Conservation (phyloP, 2,797 vertebrate species). For the Coilia nasus region DNA sequence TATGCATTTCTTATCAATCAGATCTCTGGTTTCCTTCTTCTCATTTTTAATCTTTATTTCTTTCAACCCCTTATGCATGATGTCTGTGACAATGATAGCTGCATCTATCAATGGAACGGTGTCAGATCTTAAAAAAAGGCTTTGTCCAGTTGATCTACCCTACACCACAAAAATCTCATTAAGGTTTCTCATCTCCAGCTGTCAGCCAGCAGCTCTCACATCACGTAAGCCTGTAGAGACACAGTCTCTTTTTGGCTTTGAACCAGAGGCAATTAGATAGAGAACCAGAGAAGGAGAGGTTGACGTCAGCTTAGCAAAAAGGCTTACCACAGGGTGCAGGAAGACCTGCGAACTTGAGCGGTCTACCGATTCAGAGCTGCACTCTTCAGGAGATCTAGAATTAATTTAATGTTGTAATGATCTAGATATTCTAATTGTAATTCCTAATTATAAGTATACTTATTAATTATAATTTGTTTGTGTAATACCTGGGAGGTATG, state of each 20-base stretch:
- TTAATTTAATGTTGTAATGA: background rate
- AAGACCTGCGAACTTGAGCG: slow-evolving; percentile 31
- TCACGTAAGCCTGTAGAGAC: background rate
- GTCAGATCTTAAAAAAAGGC: slow-evolving; percentile 98
- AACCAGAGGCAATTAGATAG: background rate
- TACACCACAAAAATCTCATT: slow-evolving; percentile 99
- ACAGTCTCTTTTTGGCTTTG: background rate
- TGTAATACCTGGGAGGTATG: background rate
- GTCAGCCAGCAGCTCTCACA: slow-evolving; percentile 36
- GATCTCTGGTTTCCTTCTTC: slow-evolving; percentile 76
- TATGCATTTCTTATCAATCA: slow-evolving; percentile 82
- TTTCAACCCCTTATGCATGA: slow-evolving; percentile 93
- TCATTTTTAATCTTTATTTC: slow-evolving; percentile 81
- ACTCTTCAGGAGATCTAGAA: background rate
- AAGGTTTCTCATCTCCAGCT: slow-evolving; percentile 99
- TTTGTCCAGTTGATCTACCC: slow-evolving; percentile 99
- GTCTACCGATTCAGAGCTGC: slow-evolving; percentile 29
- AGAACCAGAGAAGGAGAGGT: background rate
- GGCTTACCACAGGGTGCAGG: background rate
- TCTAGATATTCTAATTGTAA: too few relatives aligned
- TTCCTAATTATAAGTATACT: too few relatives aligned
- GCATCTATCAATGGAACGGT: slow-evolving; percentile 99
- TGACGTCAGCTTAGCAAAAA: too few relatives aligned
- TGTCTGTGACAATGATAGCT: slow-evolving; percentile 99
- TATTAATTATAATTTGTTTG: too few relatives aligned